Evolutionary conservation across 2,113 vertebrate species (phyloP).

Genomic region (Coracopsis vasa): DNA sequence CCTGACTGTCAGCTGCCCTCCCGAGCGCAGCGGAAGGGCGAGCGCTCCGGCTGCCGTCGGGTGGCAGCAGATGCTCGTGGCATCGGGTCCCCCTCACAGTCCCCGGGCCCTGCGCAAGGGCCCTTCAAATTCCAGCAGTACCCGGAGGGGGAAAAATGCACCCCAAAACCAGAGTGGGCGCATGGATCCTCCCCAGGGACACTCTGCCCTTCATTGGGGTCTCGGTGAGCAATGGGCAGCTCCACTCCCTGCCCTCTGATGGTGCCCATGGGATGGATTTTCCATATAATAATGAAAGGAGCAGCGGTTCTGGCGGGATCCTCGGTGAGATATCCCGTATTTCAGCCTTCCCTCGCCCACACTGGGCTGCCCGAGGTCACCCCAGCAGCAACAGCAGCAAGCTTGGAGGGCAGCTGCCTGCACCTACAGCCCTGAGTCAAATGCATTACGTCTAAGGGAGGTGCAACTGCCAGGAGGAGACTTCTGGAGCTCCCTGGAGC

Average conservation of each 20-base stretch:
- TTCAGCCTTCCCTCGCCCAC: neutral
- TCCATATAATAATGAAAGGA: neutral
- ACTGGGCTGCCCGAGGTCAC: neutral
- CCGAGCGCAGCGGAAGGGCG: neutral
- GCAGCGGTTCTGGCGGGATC: neutral
- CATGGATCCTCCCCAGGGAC: neutral
- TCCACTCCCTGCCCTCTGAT: neutral
- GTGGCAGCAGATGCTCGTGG: neutral
- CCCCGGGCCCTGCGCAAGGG: neutral
- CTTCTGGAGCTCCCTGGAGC: neutral
- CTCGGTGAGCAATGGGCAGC: neutral
- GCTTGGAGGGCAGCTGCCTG: neutral
- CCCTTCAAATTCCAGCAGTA: neutral
- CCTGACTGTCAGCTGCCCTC: neutral
- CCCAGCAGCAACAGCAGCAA: neutral
- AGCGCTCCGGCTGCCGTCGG: neutral
- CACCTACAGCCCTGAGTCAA: neutral
- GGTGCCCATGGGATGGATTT: neutral
- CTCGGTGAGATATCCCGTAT: fast-evolving
- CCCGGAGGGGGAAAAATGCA: fast-evolving
- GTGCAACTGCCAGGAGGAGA: neutral
- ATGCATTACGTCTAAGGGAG: neutral
- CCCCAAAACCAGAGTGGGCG: neutral
- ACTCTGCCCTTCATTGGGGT: neutral
- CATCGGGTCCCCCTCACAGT: fast-evolving